Conservation (phyloP, 2,113 vertebrate genomes). For the Osmerus eperlanus region DNA sequence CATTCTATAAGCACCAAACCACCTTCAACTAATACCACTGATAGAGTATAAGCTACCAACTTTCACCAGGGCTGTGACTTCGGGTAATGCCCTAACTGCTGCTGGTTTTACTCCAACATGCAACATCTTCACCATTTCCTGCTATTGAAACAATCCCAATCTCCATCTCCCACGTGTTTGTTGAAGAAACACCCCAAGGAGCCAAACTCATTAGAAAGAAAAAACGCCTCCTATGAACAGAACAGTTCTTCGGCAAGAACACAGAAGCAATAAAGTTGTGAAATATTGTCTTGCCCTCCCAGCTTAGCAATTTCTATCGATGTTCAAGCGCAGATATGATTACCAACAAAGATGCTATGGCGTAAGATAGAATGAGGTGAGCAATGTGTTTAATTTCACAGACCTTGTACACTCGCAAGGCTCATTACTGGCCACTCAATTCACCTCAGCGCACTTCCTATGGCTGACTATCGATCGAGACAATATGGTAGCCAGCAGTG, state of each 20-base stretch:
- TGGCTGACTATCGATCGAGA: slow-evolving; percentile 58
- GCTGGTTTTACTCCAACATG: too few species aligned
- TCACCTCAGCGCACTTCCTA: slow-evolving; percentile 51
- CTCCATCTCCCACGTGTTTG: slow-evolving; percentile 22
- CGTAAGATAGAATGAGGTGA: slow-evolving; percentile 44
- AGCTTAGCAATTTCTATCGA: slow-evolving; percentile 37
- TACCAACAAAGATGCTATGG: slow-evolving; percentile 21
- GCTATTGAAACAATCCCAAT: slow-evolving; percentile 34
- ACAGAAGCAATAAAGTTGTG: slow-evolving; percentile 32
- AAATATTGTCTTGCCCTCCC: slow-evolving; percentile 26
- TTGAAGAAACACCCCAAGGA: background rate
- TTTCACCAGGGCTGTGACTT: too few species aligned
- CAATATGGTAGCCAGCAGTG: slow-evolving; percentile 51
- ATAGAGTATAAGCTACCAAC: too few species aligned
- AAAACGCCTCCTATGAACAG: slow-evolving; percentile 27
- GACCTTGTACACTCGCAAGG: slow-evolving; percentile 52
- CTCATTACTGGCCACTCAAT: slow-evolving; percentile 64
- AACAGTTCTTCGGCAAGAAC: background rate
- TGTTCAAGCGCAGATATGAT: slow-evolving; percentile 43
- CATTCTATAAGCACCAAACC: too few species aligned
- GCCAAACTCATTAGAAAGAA: background rate
- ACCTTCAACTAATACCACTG: too few species aligned
- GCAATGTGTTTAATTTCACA: slow-evolving; percentile 67
- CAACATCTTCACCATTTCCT: background rate
- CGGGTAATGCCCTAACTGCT: too few species aligned